Evolutionary conservation across 2,888 invertebrate genomes (phyloP), one percentile per base, ranked within the genome.

Genomic region (Anodontia alba): DNA sequence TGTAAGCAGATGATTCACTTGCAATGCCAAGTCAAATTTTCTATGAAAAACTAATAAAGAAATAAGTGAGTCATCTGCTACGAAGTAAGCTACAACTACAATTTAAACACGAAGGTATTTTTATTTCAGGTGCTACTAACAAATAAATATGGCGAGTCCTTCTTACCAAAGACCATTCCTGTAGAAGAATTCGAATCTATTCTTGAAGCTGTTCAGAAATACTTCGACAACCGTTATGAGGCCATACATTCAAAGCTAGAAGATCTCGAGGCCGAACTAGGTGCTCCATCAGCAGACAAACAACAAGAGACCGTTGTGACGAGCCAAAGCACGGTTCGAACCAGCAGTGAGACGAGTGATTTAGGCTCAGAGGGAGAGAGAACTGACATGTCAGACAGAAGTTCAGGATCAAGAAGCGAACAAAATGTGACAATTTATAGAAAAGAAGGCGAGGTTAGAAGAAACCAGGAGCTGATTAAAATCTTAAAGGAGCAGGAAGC

Each of bases 141-240:
- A 7, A 95, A 95, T 84, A 94, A 94, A 71, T 95, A 95, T 81
- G 95, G 95, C 1, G 90, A 92, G 1, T 89, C 90, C 31, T 81
- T 94, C 17, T 89, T 95, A 5, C 95, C 95, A 17, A 81, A 91
- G 2, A 88, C 86, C 36, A 91, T 95, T 12, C 92, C 92, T 20
- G 90, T 91, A 0, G 93, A 94, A 1, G 95, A 95, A 69, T 95
- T 93, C 79, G 92, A 94, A 36, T 78, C 78, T 29, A 81, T 91
- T 23, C 54, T 84, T 10, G 68, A 74, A 20, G 79, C 81, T 3
- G 88, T 89, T 8, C 76, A 87, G 29, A 62, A 62, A 20, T 87
- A 90, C 76, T 80, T 86, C 1, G 67, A 72, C 20, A 62, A 20
- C 3, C 31, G 62, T 33, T 62, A 62, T 49, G 80, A 78, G 42